phyloP scores from a whole-genome alignment of 2,797 vertebrate genomes.

The Hozukius guyotensis region DNA sequence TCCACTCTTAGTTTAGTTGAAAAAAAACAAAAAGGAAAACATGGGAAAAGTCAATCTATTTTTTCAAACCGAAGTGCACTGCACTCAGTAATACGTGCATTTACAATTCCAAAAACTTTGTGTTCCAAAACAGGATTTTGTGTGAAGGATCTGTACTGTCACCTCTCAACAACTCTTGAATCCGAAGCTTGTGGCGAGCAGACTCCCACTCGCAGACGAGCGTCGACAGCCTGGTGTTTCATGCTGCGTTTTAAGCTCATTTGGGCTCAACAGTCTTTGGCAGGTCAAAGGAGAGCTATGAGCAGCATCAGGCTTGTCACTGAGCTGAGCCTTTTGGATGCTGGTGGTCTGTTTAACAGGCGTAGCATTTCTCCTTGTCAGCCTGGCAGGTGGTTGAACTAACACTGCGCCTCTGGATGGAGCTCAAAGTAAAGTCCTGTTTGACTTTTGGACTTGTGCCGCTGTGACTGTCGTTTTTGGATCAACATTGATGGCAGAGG shows the following conservation, averaged over 20 bases:
- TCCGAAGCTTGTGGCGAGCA: conserved; percentile 32
- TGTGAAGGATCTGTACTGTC: conserved; percentile 47
- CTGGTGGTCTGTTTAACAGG: conserved; percentile 65
- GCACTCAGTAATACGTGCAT: conserved; percentile 3
- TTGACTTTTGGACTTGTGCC: conserved; percentile 14
- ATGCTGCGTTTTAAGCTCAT: conserved; percentile 70
- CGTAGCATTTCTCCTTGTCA: conserved; percentile 55
- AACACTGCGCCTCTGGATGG: conserved; percentile 36
- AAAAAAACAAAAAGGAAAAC: conserved; percentile 4
- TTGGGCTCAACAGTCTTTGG: conserved; percentile 61
- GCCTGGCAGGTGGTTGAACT: conserved; percentile 50
- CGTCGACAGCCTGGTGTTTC: conserved; percentile 56
- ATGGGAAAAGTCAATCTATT: not conserved
- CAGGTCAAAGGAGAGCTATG: conserved; percentile 61
- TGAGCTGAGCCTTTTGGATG: conserved; percentile 42
- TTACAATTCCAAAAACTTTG: conserved; percentile 27
- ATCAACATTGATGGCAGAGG: not conserved
- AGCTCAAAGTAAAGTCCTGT: conserved; percentile 35
- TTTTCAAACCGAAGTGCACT: not conserved
- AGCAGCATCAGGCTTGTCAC: conserved; percentile 55
- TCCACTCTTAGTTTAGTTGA: conserved; percentile 8
- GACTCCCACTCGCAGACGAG: conserved; percentile 43
- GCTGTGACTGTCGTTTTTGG: not conserved
- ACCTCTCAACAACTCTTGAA: conserved; percentile 45
- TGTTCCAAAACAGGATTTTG: conserved; percentile 30